Percentiles rank a stretch among this genome's conserved stretches.
Evolutionary conservation across 2,888 invertebrate genomes (phyloP).

Genomic region (Urechis unicinctus): DNA sequence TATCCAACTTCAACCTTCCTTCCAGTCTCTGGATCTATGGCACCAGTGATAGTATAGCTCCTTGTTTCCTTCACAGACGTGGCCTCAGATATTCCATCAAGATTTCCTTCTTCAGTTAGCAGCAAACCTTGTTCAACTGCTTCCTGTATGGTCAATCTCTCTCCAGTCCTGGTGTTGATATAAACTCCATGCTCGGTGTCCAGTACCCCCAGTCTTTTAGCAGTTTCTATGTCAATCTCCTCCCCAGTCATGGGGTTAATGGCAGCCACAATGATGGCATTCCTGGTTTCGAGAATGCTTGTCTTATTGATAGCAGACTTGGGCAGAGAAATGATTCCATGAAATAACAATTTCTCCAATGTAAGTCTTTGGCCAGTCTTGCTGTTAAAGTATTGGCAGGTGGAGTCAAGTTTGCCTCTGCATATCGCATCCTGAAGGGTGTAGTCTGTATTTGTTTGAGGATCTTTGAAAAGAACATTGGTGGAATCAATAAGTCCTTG

Average conservation of each 20-base stretch:
- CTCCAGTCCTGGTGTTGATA: constrained; percentile 57
- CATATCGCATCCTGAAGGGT: constrained; percentile 16
- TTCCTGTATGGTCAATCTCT: constrained; percentile 53
- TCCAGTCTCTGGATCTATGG: constrained; percentile 82
- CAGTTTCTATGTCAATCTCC: constrained; percentile 73
- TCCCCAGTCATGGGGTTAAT: constrained; percentile 80
- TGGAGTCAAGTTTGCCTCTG: constrained; percentile 14
- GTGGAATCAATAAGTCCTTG: constrained; percentile 43
- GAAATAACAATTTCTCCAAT: constrained; percentile 71
- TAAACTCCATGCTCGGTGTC: constrained; percentile 17
- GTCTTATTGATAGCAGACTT: constrained; percentile 9
- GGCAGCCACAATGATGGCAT: constrained; percentile 65
- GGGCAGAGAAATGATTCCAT: constrained; percentile 56
- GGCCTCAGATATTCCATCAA: neutral
- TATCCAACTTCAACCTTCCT: constrained; percentile 67
- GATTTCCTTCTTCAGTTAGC: constrained; percentile 4
- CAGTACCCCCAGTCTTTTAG: constrained; percentile 63
- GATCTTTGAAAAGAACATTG: constrained; percentile 15
- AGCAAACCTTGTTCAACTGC: constrained; percentile 30
- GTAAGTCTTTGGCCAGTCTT: constrained; percentile 73
- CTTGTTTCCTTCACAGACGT: constrained; percentile 46
- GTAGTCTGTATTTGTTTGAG: constrained; percentile 7
- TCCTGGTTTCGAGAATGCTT: constrained; percentile 36
- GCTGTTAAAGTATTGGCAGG: constrained; percentile 64
- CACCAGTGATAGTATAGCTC: constrained; percentile 66